Evolutionary conservation across 2,797 vertebrate genomes (phyloP).

Genomic region (Myotis myotis): DNA sequence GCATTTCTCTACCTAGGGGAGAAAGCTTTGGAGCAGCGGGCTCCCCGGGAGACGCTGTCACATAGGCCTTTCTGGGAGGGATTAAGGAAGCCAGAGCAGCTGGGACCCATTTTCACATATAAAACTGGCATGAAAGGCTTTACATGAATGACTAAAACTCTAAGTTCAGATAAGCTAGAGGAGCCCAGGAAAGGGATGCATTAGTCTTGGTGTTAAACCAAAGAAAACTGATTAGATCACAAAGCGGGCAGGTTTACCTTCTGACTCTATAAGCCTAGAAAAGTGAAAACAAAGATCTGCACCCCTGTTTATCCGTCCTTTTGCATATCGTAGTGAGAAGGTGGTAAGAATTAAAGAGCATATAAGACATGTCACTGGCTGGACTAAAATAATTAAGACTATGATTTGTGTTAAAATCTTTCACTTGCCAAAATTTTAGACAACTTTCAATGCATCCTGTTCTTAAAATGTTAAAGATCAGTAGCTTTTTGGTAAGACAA

Average conservation of each 20-base stretch:
- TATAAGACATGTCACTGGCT: background rate
- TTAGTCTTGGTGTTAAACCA: slow-evolving; percentile 67
- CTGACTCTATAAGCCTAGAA: background rate
- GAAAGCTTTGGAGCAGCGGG: background rate
- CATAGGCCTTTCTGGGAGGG: slow-evolving; percentile 54
- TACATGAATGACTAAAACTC: slow-evolving; percentile 59
- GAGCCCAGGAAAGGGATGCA: background rate
- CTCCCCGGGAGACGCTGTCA: slow-evolving; percentile 29
- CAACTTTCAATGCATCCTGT: background rate
- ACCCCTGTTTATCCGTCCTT: background rate
- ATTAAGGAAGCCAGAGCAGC: slow-evolving; percentile 74
- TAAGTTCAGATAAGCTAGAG: slow-evolving; percentile 53
- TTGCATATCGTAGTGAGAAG: background rate
- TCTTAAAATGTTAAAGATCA: background rate
- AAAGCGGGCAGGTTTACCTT: slow-evolving; percentile 56
- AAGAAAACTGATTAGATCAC: slow-evolving; percentile 72
- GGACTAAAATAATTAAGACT: background rate
- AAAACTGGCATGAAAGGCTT: slow-evolving; percentile 68
- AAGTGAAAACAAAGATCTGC: slow-evolving; percentile 48
- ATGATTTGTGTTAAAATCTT: slow-evolving; percentile 22
- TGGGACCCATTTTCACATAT: slow-evolving; percentile 70
- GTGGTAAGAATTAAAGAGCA: background rate
- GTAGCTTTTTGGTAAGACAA: background rate
- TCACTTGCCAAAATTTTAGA: background rate
- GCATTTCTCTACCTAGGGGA: background rate